Evolutionary conservation across 2,797 vertebrate genomes (phyloP), one percentile per base, ranked within the genome.

Genomic region (Crocodylus rhombifer): DNA sequence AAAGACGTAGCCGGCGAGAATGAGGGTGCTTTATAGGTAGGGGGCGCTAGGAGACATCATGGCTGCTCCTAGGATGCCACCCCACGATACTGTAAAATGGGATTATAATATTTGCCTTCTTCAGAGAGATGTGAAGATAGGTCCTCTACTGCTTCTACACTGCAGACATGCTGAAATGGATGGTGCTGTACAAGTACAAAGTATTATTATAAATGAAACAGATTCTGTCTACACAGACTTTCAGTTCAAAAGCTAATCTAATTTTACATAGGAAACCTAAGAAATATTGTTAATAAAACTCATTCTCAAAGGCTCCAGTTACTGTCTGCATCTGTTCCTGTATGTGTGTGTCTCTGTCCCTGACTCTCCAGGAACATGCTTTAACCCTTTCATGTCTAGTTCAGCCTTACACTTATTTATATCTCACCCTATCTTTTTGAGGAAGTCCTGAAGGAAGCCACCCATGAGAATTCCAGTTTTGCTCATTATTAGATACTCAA

Each of bases 271-370:
- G 80, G 91, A 96, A 97, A 93, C 88, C 57, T 21, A 87, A 87
- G 86, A 93, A 95, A 96, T 4, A 74, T 26, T 90, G 83, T 84
- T 92, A 91, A 95, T 86, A 96, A 96, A 91, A 76, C 80, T 90
- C 80, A 60, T 91, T 94, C 80, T 89, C 80, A 87, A 77, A 91
- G 92, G 92, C 80, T 97, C 80, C 84, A 76, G 82, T 97, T 96
- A 90, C 94, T 51, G 76, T 56, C 51, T 58, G 93, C 77, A 81
- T 93, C n/a, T 1, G 57, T 42, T 83, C 0, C 0, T 42, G 3
- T 12, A 6, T 91, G 80, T 92, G 87, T 91, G 69, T 62, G 60
- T 69, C 82, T 96, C 67, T 26, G 28, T 74, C 80, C 74, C 75
- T 64, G 71, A 56, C 80, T 91, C 75, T 93, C 82, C 60, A 62